A percentile compares a stretch with the other conserved stretches of the same genome.
phyloP scores from a whole-genome alignment of 2,888 invertebrate species.

The Melipona bicolor region DNA sequence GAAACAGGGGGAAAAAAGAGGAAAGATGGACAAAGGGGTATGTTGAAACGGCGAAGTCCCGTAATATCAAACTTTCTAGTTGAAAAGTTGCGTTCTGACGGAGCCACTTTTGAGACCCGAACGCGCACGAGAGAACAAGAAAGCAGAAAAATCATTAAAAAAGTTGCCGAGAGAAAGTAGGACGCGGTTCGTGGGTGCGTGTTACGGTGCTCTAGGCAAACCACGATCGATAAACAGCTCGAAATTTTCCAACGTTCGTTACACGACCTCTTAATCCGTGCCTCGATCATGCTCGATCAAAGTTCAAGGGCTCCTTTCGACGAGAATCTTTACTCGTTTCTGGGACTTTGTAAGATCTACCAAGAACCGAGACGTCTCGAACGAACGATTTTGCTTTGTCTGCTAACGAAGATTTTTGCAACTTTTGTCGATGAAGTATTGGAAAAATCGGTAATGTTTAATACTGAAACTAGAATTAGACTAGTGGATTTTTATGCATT shows the following conservation, averaged over 20 bases:
- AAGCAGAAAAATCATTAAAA: conserved; percentile 37
- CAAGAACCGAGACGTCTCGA: background rate
- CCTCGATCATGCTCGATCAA: background rate
- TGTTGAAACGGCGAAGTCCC: conserved; percentile 25
- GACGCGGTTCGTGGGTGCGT: background rate
- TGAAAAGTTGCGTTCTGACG: conserved; percentile 19
- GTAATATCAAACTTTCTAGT: conserved; percentile 47
- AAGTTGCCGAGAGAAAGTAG: conserved; percentile 36
- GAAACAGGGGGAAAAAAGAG: background rate
- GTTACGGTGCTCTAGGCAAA: background rate
- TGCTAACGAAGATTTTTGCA: background rate
- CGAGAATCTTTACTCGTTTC: background rate
- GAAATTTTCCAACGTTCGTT: conserved; percentile 29
- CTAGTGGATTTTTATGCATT: too few relatives aligned
- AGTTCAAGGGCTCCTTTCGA: conserved; percentile 7
- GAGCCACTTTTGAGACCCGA: background rate
- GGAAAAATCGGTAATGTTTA: too few relatives aligned
- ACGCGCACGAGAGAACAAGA: background rate
- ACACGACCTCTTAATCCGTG: background rate
- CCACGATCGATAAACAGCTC: conserved; percentile 12
- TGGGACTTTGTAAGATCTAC: background rate
- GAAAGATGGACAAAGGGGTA: too few relatives aligned
- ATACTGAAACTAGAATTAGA: too few relatives aligned
- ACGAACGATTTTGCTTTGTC: background rate
- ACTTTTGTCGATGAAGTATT: background rate